These are phyloP conservation scores for Mercenaria mercenaria DNA, from an alignment of 1,140 invertebrate species.

Conservation along the genomic window DNA sequence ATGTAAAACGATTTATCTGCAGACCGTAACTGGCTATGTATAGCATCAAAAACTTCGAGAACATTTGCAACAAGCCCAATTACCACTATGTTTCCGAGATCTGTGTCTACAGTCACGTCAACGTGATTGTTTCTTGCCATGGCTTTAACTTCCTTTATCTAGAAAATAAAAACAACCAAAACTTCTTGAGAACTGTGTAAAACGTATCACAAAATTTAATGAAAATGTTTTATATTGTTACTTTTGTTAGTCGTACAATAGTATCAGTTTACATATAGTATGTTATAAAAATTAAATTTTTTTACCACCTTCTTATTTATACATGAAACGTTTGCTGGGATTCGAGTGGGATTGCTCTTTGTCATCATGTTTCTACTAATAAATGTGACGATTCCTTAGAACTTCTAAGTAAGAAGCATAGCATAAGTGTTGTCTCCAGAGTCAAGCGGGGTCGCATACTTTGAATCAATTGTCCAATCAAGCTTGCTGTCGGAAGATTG, in stretches of 20 bases:
- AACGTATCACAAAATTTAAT: background rate
- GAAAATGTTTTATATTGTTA: background rate
- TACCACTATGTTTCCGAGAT: background rate
- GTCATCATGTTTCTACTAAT: no score
- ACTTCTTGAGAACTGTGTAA: background rate
- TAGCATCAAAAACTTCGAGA: background rate
- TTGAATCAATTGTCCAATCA: no score
- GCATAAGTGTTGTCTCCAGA: no score
- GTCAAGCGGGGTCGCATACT: no score
- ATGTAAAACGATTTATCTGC: constrained; percentile 9
- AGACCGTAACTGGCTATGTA: background rate
- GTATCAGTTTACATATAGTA: background rate
- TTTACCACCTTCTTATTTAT: background rate
- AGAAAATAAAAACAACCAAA: background rate
- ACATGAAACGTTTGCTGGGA: background rate
- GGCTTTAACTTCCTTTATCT: constrained; percentile 35
- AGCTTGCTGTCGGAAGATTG: no score
- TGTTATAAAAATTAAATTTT: background rate
- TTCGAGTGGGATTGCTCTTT: no score
- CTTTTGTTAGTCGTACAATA: background rate
- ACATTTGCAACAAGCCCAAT: constrained; percentile 24
- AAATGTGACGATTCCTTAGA: no score
- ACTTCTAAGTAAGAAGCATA: no score
- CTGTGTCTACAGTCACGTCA: background rate
- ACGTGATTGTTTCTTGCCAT: constrained; percentile 20